phyloP scores from a whole-genome alignment of 2,113 vertebrate genomes.

The Poeciliopsis occidentalis region DNA sequence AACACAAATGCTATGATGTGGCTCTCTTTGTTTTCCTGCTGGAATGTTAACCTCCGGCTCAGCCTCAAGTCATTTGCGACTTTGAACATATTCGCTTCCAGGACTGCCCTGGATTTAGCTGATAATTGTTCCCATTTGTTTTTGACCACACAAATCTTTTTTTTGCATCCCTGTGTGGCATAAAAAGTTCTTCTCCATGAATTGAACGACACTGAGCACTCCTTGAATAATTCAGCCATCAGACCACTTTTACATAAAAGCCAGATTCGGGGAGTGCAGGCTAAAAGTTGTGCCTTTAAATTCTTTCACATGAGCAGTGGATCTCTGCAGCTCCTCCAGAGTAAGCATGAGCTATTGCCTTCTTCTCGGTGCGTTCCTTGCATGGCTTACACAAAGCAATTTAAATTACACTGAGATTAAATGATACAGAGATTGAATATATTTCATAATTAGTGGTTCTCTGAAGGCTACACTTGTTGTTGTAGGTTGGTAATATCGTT shows the following conservation, averaged over 20 bases:
- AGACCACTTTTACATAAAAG: too few relatives aligned
- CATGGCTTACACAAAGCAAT: background rate
- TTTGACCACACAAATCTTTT: too few relatives aligned
- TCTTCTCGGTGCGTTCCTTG: background rate
- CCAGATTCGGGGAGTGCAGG: background rate
- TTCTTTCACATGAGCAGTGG: background rate
- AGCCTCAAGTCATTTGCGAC: background rate
- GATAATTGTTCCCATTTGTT: background rate
- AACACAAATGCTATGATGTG: background rate
- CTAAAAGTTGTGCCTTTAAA: background rate
- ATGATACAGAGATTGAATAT: background rate
- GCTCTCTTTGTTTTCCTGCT: too few relatives aligned
- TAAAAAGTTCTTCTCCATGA: too few relatives aligned
- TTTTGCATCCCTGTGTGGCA: too few relatives aligned
- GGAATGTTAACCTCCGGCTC: too few relatives aligned
- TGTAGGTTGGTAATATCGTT: conserved; percentile 2
- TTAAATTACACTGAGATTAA: background rate
- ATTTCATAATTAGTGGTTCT: background rate
- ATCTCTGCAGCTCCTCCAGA: background rate
- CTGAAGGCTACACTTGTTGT: background rate
- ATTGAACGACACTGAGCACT: too few relatives aligned
- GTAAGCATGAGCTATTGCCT: background rate
- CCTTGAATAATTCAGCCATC: too few relatives aligned
- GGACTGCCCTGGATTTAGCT: background rate
- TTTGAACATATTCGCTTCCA: background rate